Evolutionary conservation across 2,888 invertebrate species (phyloP).

Genomic region (Latrodectus elegans): DNA sequence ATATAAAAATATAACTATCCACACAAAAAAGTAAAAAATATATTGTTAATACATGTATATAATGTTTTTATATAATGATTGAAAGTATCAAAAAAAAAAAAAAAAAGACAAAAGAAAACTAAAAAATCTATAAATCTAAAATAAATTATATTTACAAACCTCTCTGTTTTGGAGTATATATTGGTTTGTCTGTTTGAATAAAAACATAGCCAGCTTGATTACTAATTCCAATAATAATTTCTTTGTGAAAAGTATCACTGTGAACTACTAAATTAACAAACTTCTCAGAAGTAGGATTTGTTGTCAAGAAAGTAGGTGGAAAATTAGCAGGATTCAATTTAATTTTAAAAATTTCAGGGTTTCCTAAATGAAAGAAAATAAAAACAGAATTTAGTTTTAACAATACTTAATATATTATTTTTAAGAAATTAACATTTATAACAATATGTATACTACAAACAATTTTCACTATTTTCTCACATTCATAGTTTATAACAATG

Average conservation of each 20-base stretch:
- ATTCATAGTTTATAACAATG: no score
- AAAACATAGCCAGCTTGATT: conserved; percentile 65
- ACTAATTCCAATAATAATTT: conserved; percentile 40
- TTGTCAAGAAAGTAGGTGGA: conserved; percentile 24
- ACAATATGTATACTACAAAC: no score
- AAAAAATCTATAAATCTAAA: not conserved
- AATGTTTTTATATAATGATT: not conserved
- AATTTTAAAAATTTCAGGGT: conserved; percentile 41
- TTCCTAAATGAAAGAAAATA: conserved; percentile 23
- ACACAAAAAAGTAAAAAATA: no score
- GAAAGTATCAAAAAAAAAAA: not conserved
- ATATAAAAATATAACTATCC: no score
- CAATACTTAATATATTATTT: no score
- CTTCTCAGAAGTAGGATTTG: conserved; percentile 25
- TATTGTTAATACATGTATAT: no score
- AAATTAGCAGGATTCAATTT: conserved; percentile 33
- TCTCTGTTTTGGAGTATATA: conserved; percentile 71
- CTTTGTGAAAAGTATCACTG: conserved; percentile 32
- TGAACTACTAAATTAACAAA: conserved; percentile 40
- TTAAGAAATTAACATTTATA: no score
- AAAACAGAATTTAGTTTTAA: not conserved
- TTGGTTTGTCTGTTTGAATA: conserved; percentile 72
- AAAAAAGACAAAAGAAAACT: not conserved
- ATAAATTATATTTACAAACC: conserved; percentile 35
- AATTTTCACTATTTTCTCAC: no score